Percentiles rank a stretch among this genome's conserved stretches.
Evolutionary conservation across 37 sponge, comb jelly and placozoan genomes (phyloP).

Genomic region (Ephydatia muelleri): DNA sequence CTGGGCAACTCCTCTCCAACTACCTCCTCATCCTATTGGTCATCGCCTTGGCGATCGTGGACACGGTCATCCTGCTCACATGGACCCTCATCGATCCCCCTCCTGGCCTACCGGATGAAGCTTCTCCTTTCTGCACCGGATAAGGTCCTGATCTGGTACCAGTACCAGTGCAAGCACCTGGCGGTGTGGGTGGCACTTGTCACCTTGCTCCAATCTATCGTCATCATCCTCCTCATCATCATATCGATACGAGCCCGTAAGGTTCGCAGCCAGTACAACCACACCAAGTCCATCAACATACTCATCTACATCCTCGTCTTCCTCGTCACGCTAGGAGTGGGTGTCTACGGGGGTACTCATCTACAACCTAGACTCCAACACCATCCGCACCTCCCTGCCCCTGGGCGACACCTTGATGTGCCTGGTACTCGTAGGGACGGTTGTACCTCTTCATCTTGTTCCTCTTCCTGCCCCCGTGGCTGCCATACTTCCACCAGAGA

Average conservation of each 20-base stretch:
- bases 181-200: neutral
- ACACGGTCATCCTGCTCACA: neutral
- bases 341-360: neutral
- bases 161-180: conserved; percentile 8
- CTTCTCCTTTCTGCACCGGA: neutral
- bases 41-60: neutral
- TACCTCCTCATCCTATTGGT: conserved; percentile 21
- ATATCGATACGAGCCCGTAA: conserved; percentile 30
- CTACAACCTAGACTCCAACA: neutral
- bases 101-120: neutral
- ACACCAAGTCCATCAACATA: conserved; percentile 42
- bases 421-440: neutral
- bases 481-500: too few species aligned
- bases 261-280: conserved; percentile 18
- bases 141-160: neutral
- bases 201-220: neutral
- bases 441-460: neutral
- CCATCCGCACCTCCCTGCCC: neutral
- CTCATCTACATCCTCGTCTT: conserved; percentile 20
- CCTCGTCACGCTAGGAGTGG: conserved; percentile 1
- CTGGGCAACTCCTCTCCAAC: conserved; percentile 15
- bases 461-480: neutral
- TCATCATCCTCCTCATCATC: neutral
- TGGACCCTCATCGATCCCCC: conserved; percentile 22
- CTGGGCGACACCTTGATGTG: neutral